Evolutionary conservation across 2,113 vertebrate genomes (phyloP).

Genomic region (Alexandromys fortis): DNA sequence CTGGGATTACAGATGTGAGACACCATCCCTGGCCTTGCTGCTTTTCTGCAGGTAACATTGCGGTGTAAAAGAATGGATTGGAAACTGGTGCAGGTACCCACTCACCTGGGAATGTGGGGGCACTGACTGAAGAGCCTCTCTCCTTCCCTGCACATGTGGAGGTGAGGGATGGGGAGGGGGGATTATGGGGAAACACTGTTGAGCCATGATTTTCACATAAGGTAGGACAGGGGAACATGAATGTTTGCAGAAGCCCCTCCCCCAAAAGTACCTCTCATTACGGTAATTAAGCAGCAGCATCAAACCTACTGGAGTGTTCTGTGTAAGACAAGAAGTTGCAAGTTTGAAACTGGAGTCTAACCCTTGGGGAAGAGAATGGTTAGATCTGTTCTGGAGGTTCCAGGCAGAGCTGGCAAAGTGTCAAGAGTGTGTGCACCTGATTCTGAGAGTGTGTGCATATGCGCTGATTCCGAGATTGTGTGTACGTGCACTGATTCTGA

Average conservation of each 20-base stretch:
- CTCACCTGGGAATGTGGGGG: neutral
- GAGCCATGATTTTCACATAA: slow-evolving; percentile 83
- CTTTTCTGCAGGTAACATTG: neutral
- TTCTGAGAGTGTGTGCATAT: no score
- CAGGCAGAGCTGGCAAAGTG: slow-evolving; percentile 75
- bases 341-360: slow-evolving; percentile 85
- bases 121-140: neutral
- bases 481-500: no score
- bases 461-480: no score
- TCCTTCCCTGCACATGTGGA: neutral
- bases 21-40: neutral
- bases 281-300: slow-evolving; percentile 86
- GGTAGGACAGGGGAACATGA: slow-evolving; percentile 80
- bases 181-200: slow-evolving; percentile 76
- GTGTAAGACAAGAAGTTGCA: slow-evolving; percentile 84
- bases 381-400: slow-evolving; percentile 88
- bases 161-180: neutral
- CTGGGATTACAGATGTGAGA: neutral
- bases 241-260: slow-evolving; percentile 84
- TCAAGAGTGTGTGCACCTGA: neutral
- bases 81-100: neutral
- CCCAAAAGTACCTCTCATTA: slow-evolving; percentile 87
- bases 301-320: slow-evolving; percentile 86
- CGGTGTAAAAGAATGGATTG: neutral
- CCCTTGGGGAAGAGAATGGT: slow-evolving; percentile 85